Evolutionary conservation across 2,113 vertebrate genomes (phyloP), one percentile per base, ranked within the genome.

Genomic region (Clarias macrocephalus): DNA sequence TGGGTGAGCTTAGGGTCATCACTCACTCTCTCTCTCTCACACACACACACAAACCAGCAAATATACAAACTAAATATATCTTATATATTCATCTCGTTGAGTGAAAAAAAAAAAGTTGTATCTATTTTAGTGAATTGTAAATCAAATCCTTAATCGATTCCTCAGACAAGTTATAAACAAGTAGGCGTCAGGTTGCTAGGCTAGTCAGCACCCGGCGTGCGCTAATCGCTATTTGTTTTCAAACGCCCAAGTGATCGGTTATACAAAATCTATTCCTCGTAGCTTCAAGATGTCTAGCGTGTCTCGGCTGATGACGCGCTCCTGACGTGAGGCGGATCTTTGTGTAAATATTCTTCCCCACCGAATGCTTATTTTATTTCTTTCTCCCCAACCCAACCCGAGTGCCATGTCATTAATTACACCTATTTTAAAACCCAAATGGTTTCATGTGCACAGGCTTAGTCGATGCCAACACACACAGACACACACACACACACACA

Each of bases 401-500:
- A 48, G 42, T 19, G 68, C 21, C 10, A 72, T 33, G 68, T 72
- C 0, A 72, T 72, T 72, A 72, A 72, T 72, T 72, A 37, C 68
- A 72, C 16, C 68, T 72, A 42, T 72, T 72, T 72, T 72, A 30
- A 68, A 65, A 25, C 23, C 25, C 0, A 65, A 63, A 65, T 68
- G n/a, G 28, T 28, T 66, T 66, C 63, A 66, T n/a, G 63, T n/a
- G 23, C 63, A 66, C 63, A 28, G 11, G 13, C n/a, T 7, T 0
- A 30, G n/a, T 30, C 30, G 28, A 68, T 6, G 28, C 68, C 68
- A 72, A 73, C 19, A 73, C 72, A 73, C 72, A 75, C 72, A 73
- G 19, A 73, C 66, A 70, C 66, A 70, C 66, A 70, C 68, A 33
- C 68, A 37, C 28, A 70, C 66, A 70, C 66, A 70, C 66, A 70